Base-by-base conservation (phyloP, 2,113 vertebrate species). In the Eptesicus fuscus region DNA sequence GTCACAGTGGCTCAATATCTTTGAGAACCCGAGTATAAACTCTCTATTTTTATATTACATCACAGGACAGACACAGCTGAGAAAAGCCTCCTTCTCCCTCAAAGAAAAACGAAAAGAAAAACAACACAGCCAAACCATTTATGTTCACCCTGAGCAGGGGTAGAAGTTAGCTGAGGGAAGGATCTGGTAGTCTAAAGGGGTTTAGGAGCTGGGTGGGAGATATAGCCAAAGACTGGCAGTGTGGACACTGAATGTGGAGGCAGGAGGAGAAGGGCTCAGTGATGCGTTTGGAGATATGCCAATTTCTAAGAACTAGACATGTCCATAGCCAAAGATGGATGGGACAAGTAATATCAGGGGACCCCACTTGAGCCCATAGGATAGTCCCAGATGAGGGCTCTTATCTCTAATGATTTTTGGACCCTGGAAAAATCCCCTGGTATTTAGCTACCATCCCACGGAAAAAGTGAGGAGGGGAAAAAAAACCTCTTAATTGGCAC, bases 401-500 rank as follows among this genome's bases (percentile, higher is more conserved):
- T 67, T 93, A 7, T 77, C 30, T 44, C 44, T 93, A 47, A 28
- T 80, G 20, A 56, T 87, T 84, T 92, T 25, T 30, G 9, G 53
- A 56, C 10, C 22, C 30, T 65, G 22, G 44, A 35, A 88, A 92
- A 70, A n/a, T 35, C 47, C 9, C 22, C 20, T 51, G 28, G 49
- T 86, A 93, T 28, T 83, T 83, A 69, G 42, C 17, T 76, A 18
- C 61, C 23, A 70, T 3, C 23, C 25, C 14, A 78, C 11, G 23
- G 40, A 7, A 67, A 89, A 91, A 86, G 17, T 17, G 0, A 51
- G 30, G 73, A 67, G 22, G 25, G 25, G 16, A 47, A 67, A 40
- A 59, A 51, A 47, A 47, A 49, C 25, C 1, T 71, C 67, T 63
- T 51, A 73, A 78, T 73, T 51, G 12, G 37, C 51, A 20, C 4